phyloP scores from a whole-genome alignment of 2,888 invertebrate genomes.

The Habroteleia sp. region DNA sequence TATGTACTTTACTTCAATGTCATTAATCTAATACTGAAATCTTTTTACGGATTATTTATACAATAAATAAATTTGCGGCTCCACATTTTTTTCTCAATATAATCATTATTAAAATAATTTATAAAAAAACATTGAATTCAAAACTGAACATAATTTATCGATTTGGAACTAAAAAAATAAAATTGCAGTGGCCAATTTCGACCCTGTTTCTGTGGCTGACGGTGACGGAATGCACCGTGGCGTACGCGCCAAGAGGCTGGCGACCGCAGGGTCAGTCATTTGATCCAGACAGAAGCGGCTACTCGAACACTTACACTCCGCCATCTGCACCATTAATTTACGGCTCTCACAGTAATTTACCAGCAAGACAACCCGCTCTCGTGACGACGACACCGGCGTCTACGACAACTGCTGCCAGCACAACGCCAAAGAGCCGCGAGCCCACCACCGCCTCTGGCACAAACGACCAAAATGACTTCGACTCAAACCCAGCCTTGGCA shows the following conservation, averaged over 20 bases:
- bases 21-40: too few relatives aligned
- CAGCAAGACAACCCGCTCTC: slow-evolving; percentile 43
- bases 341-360: slow-evolving; percentile 42
- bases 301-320: slow-evolving; percentile 69
- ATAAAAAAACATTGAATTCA: too few relatives aligned
- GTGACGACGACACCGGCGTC: slow-evolving; percentile 50
- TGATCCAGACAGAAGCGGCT: slow-evolving; percentile 69
- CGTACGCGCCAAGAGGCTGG: slow-evolving; percentile 75
- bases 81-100: too few relatives aligned
- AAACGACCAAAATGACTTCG: slow-evolving; percentile 71
- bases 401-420: slow-evolving; percentile 63
- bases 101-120: too few relatives aligned
- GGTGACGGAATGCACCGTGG: slow-evolving; percentile 62
- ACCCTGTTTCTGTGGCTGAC: slow-evolving; percentile 61
- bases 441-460: slow-evolving; percentile 64
- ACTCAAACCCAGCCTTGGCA: slow-evolving; percentile 74
- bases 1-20: too few relatives aligned
- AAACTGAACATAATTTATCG: too few relatives aligned
- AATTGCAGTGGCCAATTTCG: slow-evolving; percentile 9
- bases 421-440: slow-evolving; percentile 74
- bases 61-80: too few relatives aligned
- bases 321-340: slow-evolving; percentile 63
- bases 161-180: too few relatives aligned
- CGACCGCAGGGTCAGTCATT: slow-evolving; percentile 75
- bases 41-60: too few relatives aligned